phyloP scores from a whole-genome alignment of 2,797 vertebrate genomes.

The Protonibea diacanthus region DNA sequence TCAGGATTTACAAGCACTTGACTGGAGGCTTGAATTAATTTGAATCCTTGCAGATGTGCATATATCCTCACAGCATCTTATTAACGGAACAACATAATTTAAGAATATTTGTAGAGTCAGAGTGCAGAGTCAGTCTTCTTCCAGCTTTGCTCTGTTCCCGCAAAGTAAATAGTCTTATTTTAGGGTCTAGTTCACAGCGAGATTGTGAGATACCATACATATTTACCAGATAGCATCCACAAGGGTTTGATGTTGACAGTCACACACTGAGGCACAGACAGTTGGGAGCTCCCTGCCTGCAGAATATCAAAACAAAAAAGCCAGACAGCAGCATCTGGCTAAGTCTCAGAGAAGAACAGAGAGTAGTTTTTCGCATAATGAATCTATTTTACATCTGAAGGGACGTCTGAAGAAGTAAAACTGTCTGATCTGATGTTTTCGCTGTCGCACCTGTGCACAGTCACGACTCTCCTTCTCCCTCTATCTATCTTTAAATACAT shows the following conservation, averaged over 20 bases:
- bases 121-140: neutral
- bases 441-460: conserved; percentile 23
- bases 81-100: conserved; percentile 55
- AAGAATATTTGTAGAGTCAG: conserved; percentile 23
- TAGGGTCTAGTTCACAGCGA: neutral
- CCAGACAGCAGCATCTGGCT: conserved; percentile 64
- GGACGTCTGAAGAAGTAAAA: conserved; percentile 15
- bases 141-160: conserved; percentile 3
- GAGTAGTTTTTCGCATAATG: conserved; percentile 46
- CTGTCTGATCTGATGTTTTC: conserved; percentile 17
- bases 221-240: conserved; percentile 19
- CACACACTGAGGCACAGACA: conserved; percentile 21
- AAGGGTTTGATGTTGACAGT: conserved; percentile 43
- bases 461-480: neutral
- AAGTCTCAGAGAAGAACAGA: conserved; percentile 36
- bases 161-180: conserved; percentile 35
- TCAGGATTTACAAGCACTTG: conserved; percentile 72
- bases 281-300: conserved; percentile 28
- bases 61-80: conserved; percentile 60
- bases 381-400: conserved; percentile 60
- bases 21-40: conserved; percentile 70
- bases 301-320: conserved; percentile 45
- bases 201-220: neutral
- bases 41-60: conserved; percentile 70
- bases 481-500: conserved; percentile 50